These are phyloP conservation scores for Heteropelma amictum DNA, from an alignment of 2,888 invertebrate genomes.

Conservation along the genomic window DNA sequence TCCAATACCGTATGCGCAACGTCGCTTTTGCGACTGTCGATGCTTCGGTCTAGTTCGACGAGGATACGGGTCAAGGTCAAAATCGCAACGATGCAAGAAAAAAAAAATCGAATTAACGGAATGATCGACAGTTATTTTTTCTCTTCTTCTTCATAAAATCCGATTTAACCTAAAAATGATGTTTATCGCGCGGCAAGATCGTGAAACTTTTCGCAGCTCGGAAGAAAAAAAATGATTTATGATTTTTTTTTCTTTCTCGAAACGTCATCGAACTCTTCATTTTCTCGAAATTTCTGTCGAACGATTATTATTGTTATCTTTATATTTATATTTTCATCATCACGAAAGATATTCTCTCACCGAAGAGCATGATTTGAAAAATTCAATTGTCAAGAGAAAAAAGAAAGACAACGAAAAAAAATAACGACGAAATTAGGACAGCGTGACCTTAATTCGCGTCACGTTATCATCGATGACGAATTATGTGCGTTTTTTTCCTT, in stretches of 20 bases:
- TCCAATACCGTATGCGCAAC: constrained; percentile 4
- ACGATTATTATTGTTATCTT: too few species aligned
- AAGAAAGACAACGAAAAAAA: neutral
- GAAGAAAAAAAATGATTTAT: neutral
- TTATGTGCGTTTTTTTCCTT: neutral
- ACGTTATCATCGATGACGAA: constrained; percentile 1
- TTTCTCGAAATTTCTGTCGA: too few species aligned
- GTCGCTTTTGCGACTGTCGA: constrained; percentile 52
- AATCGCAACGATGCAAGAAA: constrained; percentile 19
- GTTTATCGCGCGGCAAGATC: too few species aligned
- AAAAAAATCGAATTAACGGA: constrained; percentile 1
- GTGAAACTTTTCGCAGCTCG: too few species aligned
- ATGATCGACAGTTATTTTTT: too few species aligned
- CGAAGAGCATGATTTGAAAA: neutral
- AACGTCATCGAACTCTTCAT: neutral
- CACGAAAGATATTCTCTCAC: too few species aligned
- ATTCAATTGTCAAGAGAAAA: neutral
- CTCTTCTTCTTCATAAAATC: too few species aligned
- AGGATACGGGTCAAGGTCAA: constrained; percentile 70
- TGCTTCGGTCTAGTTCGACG: constrained; percentile 65
- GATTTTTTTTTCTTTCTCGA: neutral
- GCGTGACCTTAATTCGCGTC: constrained; percentile 7
- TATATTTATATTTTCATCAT: too few species aligned
- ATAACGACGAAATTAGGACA: neutral
- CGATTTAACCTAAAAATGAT: too few species aligned